Evolutionary conservation across 2,888 invertebrate genomes (phyloP), one percentile per base, ranked within the genome.

Genomic region (Petrolisthes cinctipes): DNA sequence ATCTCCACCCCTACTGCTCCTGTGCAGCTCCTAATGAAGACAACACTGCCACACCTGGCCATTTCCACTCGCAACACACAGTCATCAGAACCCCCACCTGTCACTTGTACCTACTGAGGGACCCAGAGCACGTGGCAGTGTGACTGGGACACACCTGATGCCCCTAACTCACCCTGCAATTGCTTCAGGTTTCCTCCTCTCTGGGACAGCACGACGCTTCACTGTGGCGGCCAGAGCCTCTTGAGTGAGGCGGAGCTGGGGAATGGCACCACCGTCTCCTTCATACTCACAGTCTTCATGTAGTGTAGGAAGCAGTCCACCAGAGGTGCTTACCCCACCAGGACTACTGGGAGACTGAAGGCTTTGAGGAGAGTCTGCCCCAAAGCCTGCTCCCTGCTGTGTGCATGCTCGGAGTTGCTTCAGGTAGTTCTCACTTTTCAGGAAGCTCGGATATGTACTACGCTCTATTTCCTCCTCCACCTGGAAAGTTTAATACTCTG

Each of bases 371-470:
- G 89, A 90, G 20, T 89, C 89, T n/a, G 87, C 73, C 17, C 82
- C 84, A 17, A 76, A 54, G 20, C 86, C 88, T 17, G 75, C 88
- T 76, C 73, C 57, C 53, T 82, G 84, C 84, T 82, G 86, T 7
- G 80, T 82, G 54, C 78, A 85, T 73, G 83, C 79, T 80, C 79
- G 71, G 61, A 88, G 92, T 92, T 93, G 92, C 90, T 93, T 92
- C 89, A 98, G 95, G 94, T 98, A 98, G 93, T 97, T 95, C 92
- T 98, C 98, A 92, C 98, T 98, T 92, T 96, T 96, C 91, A 99
- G 95, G 94, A 99, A 99, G 93, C 97, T 96, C 88, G 96, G 97
- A 94, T 98, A 98, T 90, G 97, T 96, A 89, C 97, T 96, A 92
- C 96, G 96, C 91, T 96, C 96, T 93, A 98, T 97, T 89, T 96